Conservation (phyloP, 2,797 vertebrate genomes). For the Cirrhinus mrigala region DNA sequence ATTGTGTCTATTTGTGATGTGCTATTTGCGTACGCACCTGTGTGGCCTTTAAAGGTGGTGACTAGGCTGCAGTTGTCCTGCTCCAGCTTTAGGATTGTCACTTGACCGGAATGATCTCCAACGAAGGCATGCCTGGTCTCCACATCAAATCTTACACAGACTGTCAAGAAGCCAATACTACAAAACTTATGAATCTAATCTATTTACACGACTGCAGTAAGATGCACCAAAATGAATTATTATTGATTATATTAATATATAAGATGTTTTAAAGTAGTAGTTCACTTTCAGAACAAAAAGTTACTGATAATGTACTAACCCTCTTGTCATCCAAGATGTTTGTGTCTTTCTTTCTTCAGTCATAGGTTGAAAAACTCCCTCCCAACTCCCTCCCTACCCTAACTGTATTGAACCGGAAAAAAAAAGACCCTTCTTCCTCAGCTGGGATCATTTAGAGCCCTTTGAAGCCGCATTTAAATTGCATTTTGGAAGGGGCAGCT, state of each 20-base stretch:
- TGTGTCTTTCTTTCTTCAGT: too few species aligned
- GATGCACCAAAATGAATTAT: too few species aligned
- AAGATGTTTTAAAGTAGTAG: neutral
- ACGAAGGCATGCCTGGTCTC: slow-evolving; percentile 97
- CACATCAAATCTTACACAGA: slow-evolving; percentile 89
- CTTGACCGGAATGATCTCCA: slow-evolving; percentile 96
- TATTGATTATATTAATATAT: neutral
- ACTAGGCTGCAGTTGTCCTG: slow-evolving; percentile 94
- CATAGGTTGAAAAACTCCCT: too few species aligned
- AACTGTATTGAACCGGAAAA: too few species aligned
- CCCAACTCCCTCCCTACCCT: too few species aligned
- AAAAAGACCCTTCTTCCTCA: too few species aligned
- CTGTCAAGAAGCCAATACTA: slow-evolving; percentile 71
- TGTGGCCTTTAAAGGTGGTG: slow-evolving; percentile 97
- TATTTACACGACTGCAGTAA: neutral
- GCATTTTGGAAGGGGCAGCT: too few species aligned
- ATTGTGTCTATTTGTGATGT: neutral
- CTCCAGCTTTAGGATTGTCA: slow-evolving; percentile 97
- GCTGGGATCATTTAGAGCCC: too few species aligned
- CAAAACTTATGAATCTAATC: neutral
- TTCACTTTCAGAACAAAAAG: too few species aligned
- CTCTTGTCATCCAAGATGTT: too few species aligned
- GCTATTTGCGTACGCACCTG: slow-evolving; percentile 77
- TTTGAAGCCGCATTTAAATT: too few species aligned
- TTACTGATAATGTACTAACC: too few species aligned